These are phyloP conservation scores for Lepas anatifera DNA, from an alignment of 2,888 invertebrate species.

Conservation along the genomic window DNA sequence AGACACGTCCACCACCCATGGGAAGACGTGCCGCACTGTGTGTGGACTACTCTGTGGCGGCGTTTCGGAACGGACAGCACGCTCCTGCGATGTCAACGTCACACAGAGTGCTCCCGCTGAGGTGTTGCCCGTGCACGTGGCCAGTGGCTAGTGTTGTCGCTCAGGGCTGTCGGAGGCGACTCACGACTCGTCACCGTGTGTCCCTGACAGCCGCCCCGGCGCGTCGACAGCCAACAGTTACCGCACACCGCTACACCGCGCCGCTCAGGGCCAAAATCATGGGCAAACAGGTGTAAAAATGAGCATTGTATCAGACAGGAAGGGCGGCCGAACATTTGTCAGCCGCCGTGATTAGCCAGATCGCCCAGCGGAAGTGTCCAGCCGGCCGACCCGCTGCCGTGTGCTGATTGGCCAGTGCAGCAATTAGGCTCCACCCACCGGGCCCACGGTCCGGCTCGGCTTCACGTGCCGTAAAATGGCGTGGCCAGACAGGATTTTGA, in stretches of 20 bases:
- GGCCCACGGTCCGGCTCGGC: neutral
- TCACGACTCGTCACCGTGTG: no score
- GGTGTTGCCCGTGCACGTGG: no score
- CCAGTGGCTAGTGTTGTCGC: no score
- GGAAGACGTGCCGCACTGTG: neutral
- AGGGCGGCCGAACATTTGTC: neutral
- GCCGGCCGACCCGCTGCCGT: neutral
- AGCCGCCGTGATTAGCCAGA: neutral
- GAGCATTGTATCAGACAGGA: constrained; percentile 12
- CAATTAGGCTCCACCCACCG: neutral
- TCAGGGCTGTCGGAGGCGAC: no score
- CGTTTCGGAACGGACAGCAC: no score
- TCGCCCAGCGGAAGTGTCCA: neutral
- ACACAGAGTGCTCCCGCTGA: no score
- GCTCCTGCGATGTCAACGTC: no score
- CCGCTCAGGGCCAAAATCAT: neutral
- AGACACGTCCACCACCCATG: neutral
- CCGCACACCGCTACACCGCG: neutral
- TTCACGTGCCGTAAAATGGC: neutral
- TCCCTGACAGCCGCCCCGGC: no score
- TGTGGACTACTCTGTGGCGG: no score
- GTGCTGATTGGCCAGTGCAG: neutral
- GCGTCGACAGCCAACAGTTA: no score
- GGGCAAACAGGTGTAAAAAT: neutral
- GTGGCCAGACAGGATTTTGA: neutral